These are phyloP conservation scores for Carcharodon carcharias DNA, from an alignment of 2,797 vertebrate genomes.

Conservation along the genomic window DNA sequence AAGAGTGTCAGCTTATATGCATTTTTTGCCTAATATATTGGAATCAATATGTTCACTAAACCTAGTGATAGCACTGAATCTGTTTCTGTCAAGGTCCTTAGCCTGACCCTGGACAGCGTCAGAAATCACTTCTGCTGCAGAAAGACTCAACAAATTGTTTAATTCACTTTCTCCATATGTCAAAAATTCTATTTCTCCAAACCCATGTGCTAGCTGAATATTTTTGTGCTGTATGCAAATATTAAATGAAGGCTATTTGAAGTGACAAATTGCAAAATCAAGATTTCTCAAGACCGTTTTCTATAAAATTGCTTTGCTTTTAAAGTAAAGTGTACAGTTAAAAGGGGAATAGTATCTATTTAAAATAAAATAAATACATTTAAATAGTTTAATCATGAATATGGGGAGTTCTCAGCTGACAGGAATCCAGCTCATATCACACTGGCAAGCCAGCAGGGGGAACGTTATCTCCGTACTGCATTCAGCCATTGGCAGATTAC, in stretches of 20 bases:
- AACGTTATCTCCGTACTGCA: not conserved
- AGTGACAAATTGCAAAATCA: not conserved
- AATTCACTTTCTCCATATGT: not conserved
- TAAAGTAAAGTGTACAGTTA: not conserved
- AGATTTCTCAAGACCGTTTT: not conserved
- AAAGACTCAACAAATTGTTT: not conserved
- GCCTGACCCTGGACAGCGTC: not conserved
- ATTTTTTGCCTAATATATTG: not conserved
- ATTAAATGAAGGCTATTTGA: not conserved
- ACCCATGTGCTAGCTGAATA: not conserved
- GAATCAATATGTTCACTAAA: not conserved
- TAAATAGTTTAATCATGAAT: not conserved
- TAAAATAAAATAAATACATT: not conserved
- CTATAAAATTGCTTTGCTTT: not conserved
- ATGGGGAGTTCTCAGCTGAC: not conserved
- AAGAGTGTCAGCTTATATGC: not conserved
- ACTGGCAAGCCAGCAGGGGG: not conserved
- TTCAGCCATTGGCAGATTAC: too few species aligned
- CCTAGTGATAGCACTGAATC: too few species aligned
- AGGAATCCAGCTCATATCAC: not conserved
- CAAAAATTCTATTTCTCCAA: not conserved
- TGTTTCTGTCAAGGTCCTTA: not conserved
- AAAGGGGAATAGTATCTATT: not conserved
- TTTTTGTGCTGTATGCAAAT: not conserved
- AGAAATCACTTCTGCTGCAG: not conserved